Conservation (phyloP, 2,797 vertebrate species). For the Lateolabrax maculatus region DNA sequence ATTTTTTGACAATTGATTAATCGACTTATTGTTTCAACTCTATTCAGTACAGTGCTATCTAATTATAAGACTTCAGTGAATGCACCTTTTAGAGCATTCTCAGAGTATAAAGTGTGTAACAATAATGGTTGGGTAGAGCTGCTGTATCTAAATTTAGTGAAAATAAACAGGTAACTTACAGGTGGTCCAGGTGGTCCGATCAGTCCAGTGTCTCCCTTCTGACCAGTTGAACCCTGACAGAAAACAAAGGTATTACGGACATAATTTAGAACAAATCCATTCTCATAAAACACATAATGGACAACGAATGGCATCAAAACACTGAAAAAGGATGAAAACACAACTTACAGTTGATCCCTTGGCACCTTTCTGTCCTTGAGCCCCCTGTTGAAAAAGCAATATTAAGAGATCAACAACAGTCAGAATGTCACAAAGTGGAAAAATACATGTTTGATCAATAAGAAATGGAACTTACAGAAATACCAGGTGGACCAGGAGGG, state of each 20-base stretch:
- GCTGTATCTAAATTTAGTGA: neutral
- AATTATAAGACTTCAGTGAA: neutral
- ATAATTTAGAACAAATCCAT: neutral
- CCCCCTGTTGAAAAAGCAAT: slow-evolving; percentile 83
- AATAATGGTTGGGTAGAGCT: neutral
- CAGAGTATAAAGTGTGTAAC: neutral
- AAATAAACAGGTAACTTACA: slow-evolving; percentile 83
- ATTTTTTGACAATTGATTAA: neutral
- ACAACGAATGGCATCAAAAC: neutral
- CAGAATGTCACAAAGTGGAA: neutral
- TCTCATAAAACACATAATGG: neutral
- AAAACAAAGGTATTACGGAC: slow-evolving; percentile 9
- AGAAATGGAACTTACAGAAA: slow-evolving; percentile 90
- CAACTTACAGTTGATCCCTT: slow-evolving; percentile 94
- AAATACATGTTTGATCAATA: neutral
- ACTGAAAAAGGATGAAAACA: neutral
- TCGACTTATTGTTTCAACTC: neutral
- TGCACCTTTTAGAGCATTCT: neutral
- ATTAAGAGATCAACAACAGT: slow-evolving; percentile 13
- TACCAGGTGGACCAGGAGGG: slow-evolving; percentile 95
- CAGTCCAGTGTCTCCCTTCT: slow-evolving; percentile 95
- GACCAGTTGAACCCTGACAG: slow-evolving; percentile 91
- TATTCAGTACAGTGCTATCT: neutral
- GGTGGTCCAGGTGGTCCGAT: slow-evolving; percentile 94
- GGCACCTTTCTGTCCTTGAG: slow-evolving; percentile 95